These are phyloP conservation scores for Vanessa tameamea DNA, from an alignment of 1,140 invertebrate genomes.

Conservation along the genomic window DNA sequence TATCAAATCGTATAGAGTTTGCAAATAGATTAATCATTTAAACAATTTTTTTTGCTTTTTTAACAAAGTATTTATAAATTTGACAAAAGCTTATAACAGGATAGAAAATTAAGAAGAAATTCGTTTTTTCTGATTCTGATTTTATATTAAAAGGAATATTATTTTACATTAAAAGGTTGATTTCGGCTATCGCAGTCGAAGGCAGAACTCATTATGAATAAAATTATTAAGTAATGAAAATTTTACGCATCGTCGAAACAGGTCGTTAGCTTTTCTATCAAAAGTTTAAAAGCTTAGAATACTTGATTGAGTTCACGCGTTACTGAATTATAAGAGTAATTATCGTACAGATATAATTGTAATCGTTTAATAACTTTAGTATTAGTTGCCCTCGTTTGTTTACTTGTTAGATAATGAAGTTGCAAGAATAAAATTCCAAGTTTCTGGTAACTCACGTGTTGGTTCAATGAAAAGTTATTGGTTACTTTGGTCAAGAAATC, in stretches of 20 bases:
- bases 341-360: background rate
- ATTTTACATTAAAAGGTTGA: background rate
- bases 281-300: conserved; percentile 24
- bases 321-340: conserved; percentile 10
- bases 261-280: conserved; percentile 36
- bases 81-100: too few species aligned
- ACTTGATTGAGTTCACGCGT: conserved; percentile 10
- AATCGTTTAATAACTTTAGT: background rate
- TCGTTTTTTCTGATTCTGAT: background rate
- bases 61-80: too few species aligned
- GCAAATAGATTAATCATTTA: too few species aligned
- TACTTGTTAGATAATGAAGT: too few species aligned
- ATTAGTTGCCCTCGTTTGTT: background rate
- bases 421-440: too few species aligned
- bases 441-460: too few species aligned
- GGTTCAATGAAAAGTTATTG: too few species aligned
- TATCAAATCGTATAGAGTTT: too few species aligned
- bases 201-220: conserved; percentile 34
- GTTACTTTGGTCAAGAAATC: too few species aligned
- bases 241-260: conserved; percentile 26
- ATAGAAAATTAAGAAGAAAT: too few species aligned
- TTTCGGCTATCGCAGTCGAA: conserved; percentile 4
- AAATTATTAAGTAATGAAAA: conserved; percentile 34
- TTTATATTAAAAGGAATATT: background rate
- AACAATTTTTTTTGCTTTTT: too few species aligned